Base-by-base conservation (phyloP, 2,888 invertebrate species). In the Eupithecia exiguata region DNA sequence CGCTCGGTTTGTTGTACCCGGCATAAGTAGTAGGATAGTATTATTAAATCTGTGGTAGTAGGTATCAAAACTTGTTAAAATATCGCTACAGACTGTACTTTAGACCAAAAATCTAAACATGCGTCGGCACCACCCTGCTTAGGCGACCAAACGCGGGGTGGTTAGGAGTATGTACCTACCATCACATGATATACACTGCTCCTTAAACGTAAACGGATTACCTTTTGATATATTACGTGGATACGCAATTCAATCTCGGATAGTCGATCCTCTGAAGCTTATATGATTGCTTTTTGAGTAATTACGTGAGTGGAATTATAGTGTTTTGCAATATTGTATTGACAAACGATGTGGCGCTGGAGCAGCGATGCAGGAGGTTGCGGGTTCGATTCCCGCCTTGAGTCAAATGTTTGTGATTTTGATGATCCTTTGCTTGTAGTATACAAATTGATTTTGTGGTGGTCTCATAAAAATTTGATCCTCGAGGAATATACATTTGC, bases 121-220 rank as follows among this genome's bases (percentile, higher is more conserved):
- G 92, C 91, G 89, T 91, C 84, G 84, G 84, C 87, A 85, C 91
- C 93, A 87, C 91, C 92, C 91, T 88, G 92, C 91, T 92, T 92
- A 92, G 93, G 84, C 92, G 91, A 91, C 92, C 92, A 92, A 92
- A 92, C 91, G 86, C 85, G 85, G 84, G 91, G 90, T 84, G 87
- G 89, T 35, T 61, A 30, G 7, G 86, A 85, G 63, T 89, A 88
- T 90, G 88, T 90, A 91, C 58, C 89, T 90, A 91, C 58, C 89
- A 86, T 91, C 86, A 81, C 90, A 93, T 94, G 93, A 93, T 93
- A 92, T 91, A 94, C 91, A 92, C 91, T 91, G 91, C 91, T 88
- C 89, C 92, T 92, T 92, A 93, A 92, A 92, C 92, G 92, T 93
- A 93, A 94, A 92, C 92, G 93, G 94, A 93, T 93, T 94, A 93